Evolutionary conservation across 2,113 vertebrate species (phyloP).

Genomic region (Epinephelus cyanopodus): DNA sequence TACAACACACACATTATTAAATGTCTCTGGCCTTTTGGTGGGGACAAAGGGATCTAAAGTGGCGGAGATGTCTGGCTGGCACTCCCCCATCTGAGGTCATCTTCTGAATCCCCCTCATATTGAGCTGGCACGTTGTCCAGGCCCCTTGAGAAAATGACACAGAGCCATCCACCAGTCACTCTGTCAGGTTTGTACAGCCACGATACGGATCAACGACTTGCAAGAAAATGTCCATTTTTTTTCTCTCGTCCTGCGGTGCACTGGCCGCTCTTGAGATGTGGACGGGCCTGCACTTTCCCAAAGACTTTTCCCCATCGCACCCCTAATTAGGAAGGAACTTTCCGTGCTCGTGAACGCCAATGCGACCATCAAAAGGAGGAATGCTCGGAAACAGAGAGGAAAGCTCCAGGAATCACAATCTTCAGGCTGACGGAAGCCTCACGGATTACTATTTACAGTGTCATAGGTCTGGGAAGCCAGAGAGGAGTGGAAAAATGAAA

Average conservation of each 20-base stretch:
- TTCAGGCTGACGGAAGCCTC: conserved; percentile 66
- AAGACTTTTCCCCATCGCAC: conserved; percentile 67
- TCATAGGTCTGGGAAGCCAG: conserved; percentile 61
- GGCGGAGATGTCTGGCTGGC: conserved; percentile 25
- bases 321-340: conserved; percentile 82
- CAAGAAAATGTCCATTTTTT: conserved; percentile 60
- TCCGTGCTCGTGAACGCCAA: conserved; percentile 76
- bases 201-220: conserved; percentile 60
- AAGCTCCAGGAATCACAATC: conserved; percentile 81
- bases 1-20: conserved; percentile 43
- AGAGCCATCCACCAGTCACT: conserved; percentile 44
- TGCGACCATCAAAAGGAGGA: conserved; percentile 74
- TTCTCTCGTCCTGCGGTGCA: conserved; percentile 51
- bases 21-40: conserved; percentile 8
- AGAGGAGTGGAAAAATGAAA: conserved; percentile 72
- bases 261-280: conserved; percentile 52
- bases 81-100: conserved; percentile 50
- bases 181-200: conserved; percentile 61
- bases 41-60: conserved; percentile 44
- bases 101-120: conserved; percentile 33
- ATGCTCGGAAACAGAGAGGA: conserved; percentile 77
- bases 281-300: conserved; percentile 59
- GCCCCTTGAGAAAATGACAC: conserved; percentile 43
- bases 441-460: conserved; percentile 75
- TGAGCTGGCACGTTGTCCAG: conserved; percentile 41